These are phyloP conservation scores for Chunga burmeisteri DNA, from an alignment of 2,113 vertebrate genomes.

Conservation along the genomic window DNA sequence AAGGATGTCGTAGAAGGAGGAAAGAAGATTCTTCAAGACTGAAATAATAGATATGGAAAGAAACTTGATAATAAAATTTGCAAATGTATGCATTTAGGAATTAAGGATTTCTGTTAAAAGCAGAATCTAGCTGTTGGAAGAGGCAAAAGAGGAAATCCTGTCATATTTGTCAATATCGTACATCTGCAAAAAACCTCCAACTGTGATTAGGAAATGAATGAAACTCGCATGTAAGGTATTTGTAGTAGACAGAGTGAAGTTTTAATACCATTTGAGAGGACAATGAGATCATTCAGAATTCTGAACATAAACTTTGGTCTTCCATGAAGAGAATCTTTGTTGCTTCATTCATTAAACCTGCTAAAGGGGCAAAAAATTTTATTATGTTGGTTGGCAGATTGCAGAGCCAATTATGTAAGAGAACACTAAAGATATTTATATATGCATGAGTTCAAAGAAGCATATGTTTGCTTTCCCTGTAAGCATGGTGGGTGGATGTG, in stretches of 20 bases:
- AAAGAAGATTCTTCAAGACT: background rate
- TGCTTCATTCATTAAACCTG: background rate
- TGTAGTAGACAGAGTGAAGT: background rate
- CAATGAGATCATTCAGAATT: background rate
- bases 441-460: conserved; percentile 23
- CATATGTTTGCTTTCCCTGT: conserved; percentile 39
- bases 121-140: background rate
- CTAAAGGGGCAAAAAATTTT: background rate
- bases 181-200: rapidly evolving
- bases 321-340: background rate
- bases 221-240: background rate
- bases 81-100: background rate
- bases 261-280: background rate
- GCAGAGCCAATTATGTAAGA: background rate
- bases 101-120: background rate
- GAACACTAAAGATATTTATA: conserved; percentile 1
- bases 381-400: background rate
- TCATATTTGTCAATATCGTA: background rate
- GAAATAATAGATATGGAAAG: background rate
- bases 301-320: background rate
- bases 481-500: conserved; percentile 33
- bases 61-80: background rate
- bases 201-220: background rate
- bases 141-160: background rate
- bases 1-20: background rate